Evolutionary conservation across 2,797 vertebrate species (phyloP), one percentile per base, ranked within the genome.

Genomic region (Paguma larvata): DNA sequence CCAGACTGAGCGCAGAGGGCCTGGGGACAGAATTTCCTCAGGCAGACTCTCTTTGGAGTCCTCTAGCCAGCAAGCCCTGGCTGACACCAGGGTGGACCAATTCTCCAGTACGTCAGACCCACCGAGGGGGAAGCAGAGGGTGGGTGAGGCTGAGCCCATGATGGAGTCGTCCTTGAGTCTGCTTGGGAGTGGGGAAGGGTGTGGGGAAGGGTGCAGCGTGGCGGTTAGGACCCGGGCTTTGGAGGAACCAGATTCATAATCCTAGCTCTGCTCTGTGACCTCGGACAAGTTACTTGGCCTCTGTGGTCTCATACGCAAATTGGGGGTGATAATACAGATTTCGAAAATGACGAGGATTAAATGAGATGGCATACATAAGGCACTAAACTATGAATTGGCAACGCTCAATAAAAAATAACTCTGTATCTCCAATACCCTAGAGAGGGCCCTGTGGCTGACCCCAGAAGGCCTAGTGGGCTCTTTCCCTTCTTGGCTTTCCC

Each of bases 251-350:
- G 13, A 27, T 25, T 95, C 56, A 32, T 70, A 85, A 85, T 65
- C 51, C 65, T 51, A 48, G 19, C 84, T 83, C 38, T 78, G 23
- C 38, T 75, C 3, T 38, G 62, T 84, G 83, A 51, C 78, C 78
- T 78, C 85, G 65, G 73, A 80, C 21, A 75, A 91, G 84, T 18
- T 79, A 11, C 67, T 63, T 91, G 75, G 73, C 23, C 70, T 95
- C 79, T 93, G 34, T 65, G 62, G 78, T 67, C 53, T 87, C 38
- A 30, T 34, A 73, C 65, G 44, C 83, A 88, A 88, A 90, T 19
- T 15, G 48, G 48, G 27, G 12, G 16, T 68, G 34, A 46, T 19
- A 63, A 90, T 25, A 53, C 34, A 12, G 21, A 73, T 4, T 85
- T 63, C 6, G 0, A 38, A 93, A 65, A 30, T 32, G 23, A 38